Conservation (phyloP, 2,888 invertebrate genomes). For the Deroplatys truncata region DNA sequence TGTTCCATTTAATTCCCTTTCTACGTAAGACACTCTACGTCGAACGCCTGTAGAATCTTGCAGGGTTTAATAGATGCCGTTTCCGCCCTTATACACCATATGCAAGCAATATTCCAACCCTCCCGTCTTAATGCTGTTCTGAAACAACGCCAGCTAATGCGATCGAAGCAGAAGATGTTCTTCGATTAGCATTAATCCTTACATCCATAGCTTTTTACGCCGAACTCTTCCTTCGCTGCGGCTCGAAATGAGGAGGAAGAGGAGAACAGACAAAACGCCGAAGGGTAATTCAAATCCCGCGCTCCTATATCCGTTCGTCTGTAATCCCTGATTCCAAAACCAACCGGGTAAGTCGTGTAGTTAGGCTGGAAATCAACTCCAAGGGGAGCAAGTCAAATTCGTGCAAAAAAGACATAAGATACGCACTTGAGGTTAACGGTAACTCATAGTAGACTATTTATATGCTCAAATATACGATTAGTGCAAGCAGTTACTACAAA, state of each 20-base stretch:
- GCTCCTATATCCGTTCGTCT: constrained; percentile 3
- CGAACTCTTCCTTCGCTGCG: not conserved
- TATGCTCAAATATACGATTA: too few species aligned
- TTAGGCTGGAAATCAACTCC: constrained; percentile 3
- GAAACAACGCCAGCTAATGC: not conserved
- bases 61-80: not conserved
- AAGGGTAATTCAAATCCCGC: constrained; percentile 1
- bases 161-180: not conserved
- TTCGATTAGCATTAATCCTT: not conserved
- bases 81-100: not conserved
- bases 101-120: not conserved
- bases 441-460: too few species aligned
- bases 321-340: constrained; percentile 8
- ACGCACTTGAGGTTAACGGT: not conserved
- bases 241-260: not conserved
- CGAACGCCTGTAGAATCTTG: not conserved
- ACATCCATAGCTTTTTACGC: not conserved
- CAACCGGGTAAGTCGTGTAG: not conserved
- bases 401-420: not conserved
- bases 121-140: not conserved
- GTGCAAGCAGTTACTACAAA: too few species aligned
- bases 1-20: not conserved
- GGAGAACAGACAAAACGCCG: not conserved
- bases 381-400: not conserved
- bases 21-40: not conserved